Conservation (phyloP, 2,797 vertebrate genomes). For the Rhabdomys pumilio region DNA sequence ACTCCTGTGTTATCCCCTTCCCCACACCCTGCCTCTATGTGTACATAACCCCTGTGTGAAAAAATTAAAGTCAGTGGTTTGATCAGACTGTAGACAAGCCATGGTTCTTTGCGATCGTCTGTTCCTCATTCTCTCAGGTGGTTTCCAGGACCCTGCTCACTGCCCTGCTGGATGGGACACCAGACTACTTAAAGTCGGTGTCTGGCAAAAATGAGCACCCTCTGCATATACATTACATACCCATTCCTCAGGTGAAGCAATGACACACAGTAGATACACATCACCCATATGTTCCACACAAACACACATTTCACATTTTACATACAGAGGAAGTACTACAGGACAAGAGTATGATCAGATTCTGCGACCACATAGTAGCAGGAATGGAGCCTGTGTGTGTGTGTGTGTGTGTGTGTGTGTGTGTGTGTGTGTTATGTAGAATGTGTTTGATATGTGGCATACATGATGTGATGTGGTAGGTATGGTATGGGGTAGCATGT, state of each 20-base stretch:
- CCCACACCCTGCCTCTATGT: too few species aligned
- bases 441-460: not conserved
- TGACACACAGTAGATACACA: not conserved
- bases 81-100: too few species aligned
- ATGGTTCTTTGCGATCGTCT: too few species aligned
- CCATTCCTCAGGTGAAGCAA: not conserved
- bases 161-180: too few species aligned
- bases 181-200: not conserved
- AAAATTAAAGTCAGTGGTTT: too few species aligned
- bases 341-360: not conserved
- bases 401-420: not conserved
- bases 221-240: not conserved
- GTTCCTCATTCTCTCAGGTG: too few species aligned
- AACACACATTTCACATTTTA: not conserved
- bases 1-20: too few species aligned
- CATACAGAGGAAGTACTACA: not conserved
- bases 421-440: not conserved
- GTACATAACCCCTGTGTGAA: too few species aligned
- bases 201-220: not conserved
- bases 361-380: not conserved
- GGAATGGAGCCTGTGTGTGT: not conserved
- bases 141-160: too few species aligned
- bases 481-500: not conserved
- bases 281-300: not conserved
- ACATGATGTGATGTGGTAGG: not conserved